Evolutionary conservation across 2,888 invertebrate species (phyloP).

Genomic region (Hanleya hanleyi): DNA sequence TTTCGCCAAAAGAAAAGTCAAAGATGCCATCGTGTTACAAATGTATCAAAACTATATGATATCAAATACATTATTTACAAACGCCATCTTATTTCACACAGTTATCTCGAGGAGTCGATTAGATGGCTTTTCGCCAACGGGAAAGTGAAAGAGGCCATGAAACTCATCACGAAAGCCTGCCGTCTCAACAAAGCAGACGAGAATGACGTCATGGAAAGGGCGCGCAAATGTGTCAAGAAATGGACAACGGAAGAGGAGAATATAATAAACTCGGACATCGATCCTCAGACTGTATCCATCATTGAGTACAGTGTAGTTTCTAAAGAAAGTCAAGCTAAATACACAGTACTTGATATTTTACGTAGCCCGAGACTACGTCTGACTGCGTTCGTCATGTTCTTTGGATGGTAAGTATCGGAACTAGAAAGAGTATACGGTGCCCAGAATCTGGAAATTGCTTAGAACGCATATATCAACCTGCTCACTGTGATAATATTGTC

Average conservation of each 20-base stretch:
- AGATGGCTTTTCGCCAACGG: not conserved
- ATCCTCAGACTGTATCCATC: not conserved
- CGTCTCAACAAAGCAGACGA: not conserved
- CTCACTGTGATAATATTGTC: too few relatives aligned
- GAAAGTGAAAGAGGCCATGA: not conserved
- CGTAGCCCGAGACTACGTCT: not conserved
- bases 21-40: too few relatives aligned
- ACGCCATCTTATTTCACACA: too few relatives aligned
- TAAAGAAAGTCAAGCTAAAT: not conserved
- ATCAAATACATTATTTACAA: too few relatives aligned
- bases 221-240: not conserved
- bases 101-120: not conserved
- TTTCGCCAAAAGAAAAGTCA: too few relatives aligned
- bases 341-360: not conserved
- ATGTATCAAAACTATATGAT: too few relatives aligned
- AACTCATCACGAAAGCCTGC: not conserved
- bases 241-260: not conserved
- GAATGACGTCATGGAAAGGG: not conserved
- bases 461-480: too few relatives aligned
- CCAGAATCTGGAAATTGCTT: too few relatives aligned
- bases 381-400: not conserved
- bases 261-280: not conserved
- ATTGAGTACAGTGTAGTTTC: not conserved
- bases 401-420: not conserved
- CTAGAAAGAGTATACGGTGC: too few relatives aligned